phyloP scores from a whole-genome alignment of 2,888 invertebrate genomes.

The Odontocolon sp. region DNA sequence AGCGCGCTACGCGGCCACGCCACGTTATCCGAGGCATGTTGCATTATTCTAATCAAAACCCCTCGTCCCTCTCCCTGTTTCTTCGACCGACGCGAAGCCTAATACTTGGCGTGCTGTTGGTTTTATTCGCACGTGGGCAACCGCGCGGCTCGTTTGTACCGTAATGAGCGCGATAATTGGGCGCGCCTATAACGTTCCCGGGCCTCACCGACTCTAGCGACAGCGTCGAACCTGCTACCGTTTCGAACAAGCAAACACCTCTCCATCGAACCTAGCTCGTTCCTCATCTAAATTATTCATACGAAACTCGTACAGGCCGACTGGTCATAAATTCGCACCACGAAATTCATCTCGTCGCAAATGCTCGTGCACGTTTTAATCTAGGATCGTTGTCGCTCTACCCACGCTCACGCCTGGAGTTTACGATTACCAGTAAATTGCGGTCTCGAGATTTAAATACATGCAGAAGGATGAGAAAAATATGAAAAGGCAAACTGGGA shows the following conservation, averaged over 20 bases:
- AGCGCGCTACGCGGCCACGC: slow-evolving; percentile 54
- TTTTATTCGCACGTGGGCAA: slow-evolving; percentile 71
- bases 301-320: background rate
- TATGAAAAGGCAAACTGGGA: slow-evolving; percentile 32
- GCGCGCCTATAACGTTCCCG: slow-evolving; percentile 60
- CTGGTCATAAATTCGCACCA: slow-evolving; percentile 1
- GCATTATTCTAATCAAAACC: slow-evolving; percentile 76
- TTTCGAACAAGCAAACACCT: background rate
- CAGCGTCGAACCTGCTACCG: background rate
- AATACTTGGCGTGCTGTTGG: slow-evolving; percentile 67
- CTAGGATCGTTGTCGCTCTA: slow-evolving; percentile 3
- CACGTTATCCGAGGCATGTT: slow-evolving; percentile 73
- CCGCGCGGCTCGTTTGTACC: slow-evolving; percentile 70
- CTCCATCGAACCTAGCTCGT: background rate
- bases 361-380: background rate
- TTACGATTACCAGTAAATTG: slow-evolving; percentile 34
- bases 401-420: slow-evolving; percentile 18
- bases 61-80: too few relatives aligned
- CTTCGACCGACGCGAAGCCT: slow-evolving; percentile 47
- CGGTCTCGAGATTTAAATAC: slow-evolving; percentile 8
- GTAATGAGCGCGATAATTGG: slow-evolving; percentile 74
- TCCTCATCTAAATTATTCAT: slow-evolving; percentile 33
- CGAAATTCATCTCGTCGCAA: background rate
- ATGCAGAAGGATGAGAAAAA: slow-evolving; percentile 24
- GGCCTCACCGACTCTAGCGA: background rate